phyloP scores from a whole-genome alignment of 2,888 invertebrate genomes.

The Drosophila paracracens region DNA sequence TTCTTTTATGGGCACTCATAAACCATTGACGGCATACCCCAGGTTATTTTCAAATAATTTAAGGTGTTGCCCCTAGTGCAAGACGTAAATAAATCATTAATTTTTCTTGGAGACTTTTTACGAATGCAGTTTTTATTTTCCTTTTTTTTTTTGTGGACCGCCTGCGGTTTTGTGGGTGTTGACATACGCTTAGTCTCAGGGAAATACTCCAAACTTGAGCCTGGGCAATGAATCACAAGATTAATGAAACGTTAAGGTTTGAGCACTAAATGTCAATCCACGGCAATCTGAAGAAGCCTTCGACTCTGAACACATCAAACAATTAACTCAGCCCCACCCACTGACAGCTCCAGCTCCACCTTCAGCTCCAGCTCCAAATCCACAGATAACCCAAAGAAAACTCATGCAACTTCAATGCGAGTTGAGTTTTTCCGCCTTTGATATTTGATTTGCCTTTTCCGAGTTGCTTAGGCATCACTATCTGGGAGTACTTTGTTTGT shows the following conservation, averaged over 20 bases:
- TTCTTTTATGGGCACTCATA: constrained; percentile 60
- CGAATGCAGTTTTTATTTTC: constrained; percentile 25
- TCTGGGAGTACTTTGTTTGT: constrained; percentile 58
- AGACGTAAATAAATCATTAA: constrained; percentile 76
- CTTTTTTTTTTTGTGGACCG: constrained; percentile 36
- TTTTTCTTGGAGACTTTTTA: constrained; percentile 45
- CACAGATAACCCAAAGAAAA: constrained; percentile 13
- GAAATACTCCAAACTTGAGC: constrained; percentile 20
- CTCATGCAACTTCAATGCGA: constrained; percentile 28
- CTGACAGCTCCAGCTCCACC: not conserved
- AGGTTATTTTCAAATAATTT: constrained; percentile 68
- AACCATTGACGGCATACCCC: constrained; percentile 36
- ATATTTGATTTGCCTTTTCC: constrained; percentile 80
- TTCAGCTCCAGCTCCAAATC: not conserved
- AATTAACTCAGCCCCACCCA: constrained; percentile 56
- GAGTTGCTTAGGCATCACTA: constrained; percentile 25
- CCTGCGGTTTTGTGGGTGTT: constrained; percentile 82
- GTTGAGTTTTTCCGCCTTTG: constrained; percentile 68
- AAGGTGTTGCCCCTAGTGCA: constrained; percentile 74
- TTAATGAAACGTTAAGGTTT: constrained; percentile 62
- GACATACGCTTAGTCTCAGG: constrained; percentile 67
- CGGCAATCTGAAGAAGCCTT: constrained; percentile 61
- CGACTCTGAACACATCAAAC: constrained; percentile 47
- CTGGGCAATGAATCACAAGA: constrained; percentile 65
- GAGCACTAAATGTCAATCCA: constrained; percentile 66